A percentile compares a stretch with the other conserved stretches of the same genome.
phyloP scores from a whole-genome alignment of 2,888 invertebrate species.

The Gortyna flavago region DNA sequence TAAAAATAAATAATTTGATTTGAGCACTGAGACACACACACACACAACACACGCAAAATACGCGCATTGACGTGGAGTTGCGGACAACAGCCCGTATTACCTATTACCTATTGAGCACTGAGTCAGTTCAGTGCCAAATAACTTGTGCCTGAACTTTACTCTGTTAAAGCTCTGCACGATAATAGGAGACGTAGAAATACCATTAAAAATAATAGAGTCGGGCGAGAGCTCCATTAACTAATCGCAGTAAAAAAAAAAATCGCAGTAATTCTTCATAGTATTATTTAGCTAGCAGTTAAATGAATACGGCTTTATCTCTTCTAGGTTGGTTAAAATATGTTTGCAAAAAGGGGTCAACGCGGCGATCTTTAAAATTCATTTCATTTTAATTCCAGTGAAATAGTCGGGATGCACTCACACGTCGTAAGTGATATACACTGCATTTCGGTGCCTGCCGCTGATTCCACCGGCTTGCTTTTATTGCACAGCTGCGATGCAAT shows the following conservation, averaged over 20 bases:
- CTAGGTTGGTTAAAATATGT: slow-evolving; percentile 48
- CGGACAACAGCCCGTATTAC: no score
- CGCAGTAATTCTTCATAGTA: slow-evolving; percentile 43
- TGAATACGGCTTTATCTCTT: slow-evolving; percentile 40
- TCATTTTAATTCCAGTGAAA: slow-evolving; percentile 76
- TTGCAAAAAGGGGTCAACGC: slow-evolving; percentile 56
- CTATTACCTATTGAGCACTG: no score
- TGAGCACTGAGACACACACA: no score
- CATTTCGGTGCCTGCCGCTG: slow-evolving; percentile 73
- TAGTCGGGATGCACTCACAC: slow-evolving; percentile 70
- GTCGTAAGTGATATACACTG: slow-evolving; percentile 81
- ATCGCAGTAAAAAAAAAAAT: no score
- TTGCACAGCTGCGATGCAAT: slow-evolving; percentile 87
- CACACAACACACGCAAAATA: no score
- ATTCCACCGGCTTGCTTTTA: slow-evolving; percentile 82
- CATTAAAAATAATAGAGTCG: slow-evolving; percentile 51
- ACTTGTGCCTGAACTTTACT: slow-evolving; percentile 20
- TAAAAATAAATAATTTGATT: background rate
- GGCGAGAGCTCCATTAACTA: slow-evolving; percentile 39
- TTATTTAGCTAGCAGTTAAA: slow-evolving; percentile 48
- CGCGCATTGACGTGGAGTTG: no score
- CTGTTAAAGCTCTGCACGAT: slow-evolving; percentile 37
- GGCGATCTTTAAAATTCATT: slow-evolving; percentile 70
- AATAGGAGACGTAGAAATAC: slow-evolving; percentile 24
- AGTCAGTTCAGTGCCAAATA: slow-evolving; percentile 16